phyloP scores from a whole-genome alignment of 2,797 vertebrate species.

The Heliangelus exortis region DNA sequence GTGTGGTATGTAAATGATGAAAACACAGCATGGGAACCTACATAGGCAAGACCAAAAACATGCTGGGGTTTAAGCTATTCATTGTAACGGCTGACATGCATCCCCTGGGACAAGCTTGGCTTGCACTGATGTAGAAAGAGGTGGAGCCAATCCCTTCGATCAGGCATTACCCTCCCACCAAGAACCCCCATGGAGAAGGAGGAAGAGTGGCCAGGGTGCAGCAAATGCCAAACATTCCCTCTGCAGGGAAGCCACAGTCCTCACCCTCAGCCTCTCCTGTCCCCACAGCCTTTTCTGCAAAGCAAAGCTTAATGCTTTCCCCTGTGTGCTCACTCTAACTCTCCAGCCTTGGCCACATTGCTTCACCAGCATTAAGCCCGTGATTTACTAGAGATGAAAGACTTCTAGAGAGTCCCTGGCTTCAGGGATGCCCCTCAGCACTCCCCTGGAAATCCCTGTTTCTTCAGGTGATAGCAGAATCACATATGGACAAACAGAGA shows the following conservation, averaged over 20 bases:
- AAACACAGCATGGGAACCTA: not conserved
- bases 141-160: slow-evolving; percentile 35
- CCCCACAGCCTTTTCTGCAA: slow-evolving; percentile 22
- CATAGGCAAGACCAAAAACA: slow-evolving; percentile 13
- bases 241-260: slow-evolving; percentile 20
- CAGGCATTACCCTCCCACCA: slow-evolving; percentile 28
- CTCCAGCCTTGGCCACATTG: not conserved
- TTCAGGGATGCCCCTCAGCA: not conserved
- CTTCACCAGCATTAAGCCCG: not conserved
- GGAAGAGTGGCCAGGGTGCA: slow-evolving; percentile 53
- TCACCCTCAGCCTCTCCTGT: not conserved
- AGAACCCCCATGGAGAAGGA: slow-evolving; percentile 43
- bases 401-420: not conserved
- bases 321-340: fast-evolving
- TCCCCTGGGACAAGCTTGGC: not conserved
- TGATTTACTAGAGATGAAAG: not conserved
- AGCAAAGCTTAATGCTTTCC: not conserved
- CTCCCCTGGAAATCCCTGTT: not conserved
- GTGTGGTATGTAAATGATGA: not conserved
- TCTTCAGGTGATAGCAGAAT: not conserved
- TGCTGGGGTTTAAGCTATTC: not conserved
- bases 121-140: slow-evolving; percentile 15
- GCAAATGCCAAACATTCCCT: slow-evolving; percentile 58
- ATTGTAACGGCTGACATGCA: not conserved
- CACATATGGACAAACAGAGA: not conserved